These are phyloP conservation scores for Ceramica pisi DNA, from an alignment of 2,888 invertebrate genomes.

Conservation along the genomic window DNA sequence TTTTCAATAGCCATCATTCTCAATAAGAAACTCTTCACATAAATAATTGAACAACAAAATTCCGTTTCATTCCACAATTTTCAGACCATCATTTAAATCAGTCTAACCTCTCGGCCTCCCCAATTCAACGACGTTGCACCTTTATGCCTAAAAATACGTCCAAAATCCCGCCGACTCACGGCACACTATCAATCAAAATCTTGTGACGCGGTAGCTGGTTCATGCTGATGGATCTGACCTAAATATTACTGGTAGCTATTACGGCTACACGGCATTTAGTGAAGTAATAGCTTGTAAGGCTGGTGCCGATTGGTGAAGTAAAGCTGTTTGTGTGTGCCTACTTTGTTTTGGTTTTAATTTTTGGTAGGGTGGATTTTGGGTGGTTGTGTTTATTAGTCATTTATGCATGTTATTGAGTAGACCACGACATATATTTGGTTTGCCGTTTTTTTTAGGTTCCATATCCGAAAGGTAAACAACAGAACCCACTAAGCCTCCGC, in stretches of 20 bases:
- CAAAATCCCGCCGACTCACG: slow-evolving; percentile 56
- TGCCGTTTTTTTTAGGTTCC: no score
- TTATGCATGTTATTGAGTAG: not conserved
- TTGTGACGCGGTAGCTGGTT: slow-evolving; percentile 56
- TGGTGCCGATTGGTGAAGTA: not conserved
- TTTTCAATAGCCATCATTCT: not conserved
- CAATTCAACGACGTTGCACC: slow-evolving; percentile 21
- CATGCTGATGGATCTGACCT: slow-evolving; percentile 66
- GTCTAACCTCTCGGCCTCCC: slow-evolving; percentile 14
- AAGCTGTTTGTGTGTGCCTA: not conserved
- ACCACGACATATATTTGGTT: no score
- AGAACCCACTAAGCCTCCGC: no score
- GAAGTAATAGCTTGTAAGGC: slow-evolving; percentile 30
- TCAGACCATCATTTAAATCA: slow-evolving; percentile 1
- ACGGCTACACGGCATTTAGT: slow-evolving; percentile 39
- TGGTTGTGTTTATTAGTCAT: not conserved
- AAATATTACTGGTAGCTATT: slow-evolving; percentile 61
- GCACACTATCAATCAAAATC: slow-evolving; percentile 63
- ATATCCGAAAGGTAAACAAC: no score
- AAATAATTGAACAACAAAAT: not conserved
- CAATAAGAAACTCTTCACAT: not conserved
- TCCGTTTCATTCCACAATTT: not conserved
- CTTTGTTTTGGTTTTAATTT: not conserved
- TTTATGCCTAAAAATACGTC: slow-evolving; percentile 41
- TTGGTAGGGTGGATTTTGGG: not conserved